Base-by-base conservation (phyloP, 2,888 invertebrate species). In the Hydroisotoma schaefferi region DNA sequence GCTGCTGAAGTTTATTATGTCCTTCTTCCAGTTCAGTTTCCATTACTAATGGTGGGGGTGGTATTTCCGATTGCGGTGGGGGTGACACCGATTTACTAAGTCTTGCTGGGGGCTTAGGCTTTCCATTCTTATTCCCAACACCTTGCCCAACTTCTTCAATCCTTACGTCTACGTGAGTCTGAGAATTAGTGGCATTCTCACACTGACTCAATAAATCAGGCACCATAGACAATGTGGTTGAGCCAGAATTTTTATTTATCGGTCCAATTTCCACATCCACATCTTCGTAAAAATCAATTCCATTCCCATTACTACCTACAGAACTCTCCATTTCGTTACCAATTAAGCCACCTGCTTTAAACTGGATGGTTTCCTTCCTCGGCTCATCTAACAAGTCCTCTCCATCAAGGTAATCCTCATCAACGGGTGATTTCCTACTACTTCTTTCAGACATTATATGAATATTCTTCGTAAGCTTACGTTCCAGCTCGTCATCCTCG, bases 141-240 rank as follows among this genome's bases (percentile, higher is more conserved):
- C 15, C 18, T 22, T 18, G 5, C 6, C 5, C 22, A 25, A 62
- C 54, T 37, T 68, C 63, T 47, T 69, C 68, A 44, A 71, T 71
- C 27, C 59, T 61, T 15, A 69, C 68, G 26, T 68, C 63, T 56
- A 71, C 67, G 40, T 71, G 71, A 2, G 70, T 68, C 23, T 68
- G 67, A 1, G 57, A 51, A 37, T 59, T 61, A 37, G 54, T 54
- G 12, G 67, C 63, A 37, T 59, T 67, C 47, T 70, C 70, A 56
- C 72, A 72, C 38, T 70, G 70, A 55, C 69, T 70, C 53, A 72
- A 59, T 40, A 72, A 65, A 51, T 72, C 72, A 18, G 72, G 72
- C 20, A 72, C 70, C 69, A 70, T 69, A 43, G 70, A 69, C 51
- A 72, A 47, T 46, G 65, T 65, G 33, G 65, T 64, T 10, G 63